Conservation (phyloP, 1,140 invertebrate species). For the Drosophila subobscura region DNA sequence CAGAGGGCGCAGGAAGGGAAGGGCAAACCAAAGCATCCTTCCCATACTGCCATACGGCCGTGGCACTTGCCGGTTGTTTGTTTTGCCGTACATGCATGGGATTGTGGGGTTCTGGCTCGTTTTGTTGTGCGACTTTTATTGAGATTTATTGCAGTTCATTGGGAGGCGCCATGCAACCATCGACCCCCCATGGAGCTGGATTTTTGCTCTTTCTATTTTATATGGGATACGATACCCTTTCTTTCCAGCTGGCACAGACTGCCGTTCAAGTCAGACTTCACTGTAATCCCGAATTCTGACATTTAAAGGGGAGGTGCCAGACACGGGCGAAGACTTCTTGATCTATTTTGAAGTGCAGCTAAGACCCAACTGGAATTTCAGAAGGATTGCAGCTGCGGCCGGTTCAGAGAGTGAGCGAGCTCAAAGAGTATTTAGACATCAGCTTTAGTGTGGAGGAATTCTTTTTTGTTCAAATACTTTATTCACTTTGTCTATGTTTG, state of each 20-base stretch:
- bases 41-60: neutral
- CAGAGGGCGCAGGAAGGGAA: neutral
- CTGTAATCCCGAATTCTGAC: no score
- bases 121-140: slow-evolving; percentile 64
- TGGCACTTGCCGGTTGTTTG: slow-evolving; percentile 57
- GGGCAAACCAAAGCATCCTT: neutral
- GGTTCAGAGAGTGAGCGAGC: neutral
- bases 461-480: slow-evolving; percentile 37
- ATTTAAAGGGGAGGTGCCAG: no score
- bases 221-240: slow-evolving; percentile 23
- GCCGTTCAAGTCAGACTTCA: neutral
- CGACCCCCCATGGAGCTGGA: slow-evolving; percentile 29
- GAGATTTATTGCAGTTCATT: slow-evolving; percentile 75
- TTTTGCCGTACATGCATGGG: slow-evolving; percentile 51
- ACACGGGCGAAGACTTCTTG: no score
- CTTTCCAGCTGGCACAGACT: slow-evolving; percentile 10
- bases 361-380: no score
- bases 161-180: slow-evolving; percentile 47
- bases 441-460: neutral
- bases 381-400: no score
- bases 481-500: slow-evolving; percentile 57
- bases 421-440: slow-evolving; percentile 38
- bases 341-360: no score
- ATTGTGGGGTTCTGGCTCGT: slow-evolving; percentile 33
- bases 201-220: slow-evolving; percentile 13